Evolutionary conservation across 2,888 invertebrate species (phyloP).

Genomic region (Linnaemya tessellans): DNA sequence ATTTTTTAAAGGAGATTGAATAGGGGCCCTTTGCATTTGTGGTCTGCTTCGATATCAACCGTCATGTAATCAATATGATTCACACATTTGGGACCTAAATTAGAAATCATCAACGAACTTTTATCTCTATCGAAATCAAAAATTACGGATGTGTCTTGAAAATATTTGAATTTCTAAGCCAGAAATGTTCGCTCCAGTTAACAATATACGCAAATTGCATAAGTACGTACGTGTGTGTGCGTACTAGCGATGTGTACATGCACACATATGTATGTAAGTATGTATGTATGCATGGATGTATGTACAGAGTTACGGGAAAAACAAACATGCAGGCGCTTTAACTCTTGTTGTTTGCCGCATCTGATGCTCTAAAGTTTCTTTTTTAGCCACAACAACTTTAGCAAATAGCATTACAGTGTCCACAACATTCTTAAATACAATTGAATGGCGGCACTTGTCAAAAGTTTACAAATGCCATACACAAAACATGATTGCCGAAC

Average conservation of each 20-base stretch:
- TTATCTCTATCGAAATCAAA: too few relatives aligned
- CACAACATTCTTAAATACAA: slow-evolving; percentile 58
- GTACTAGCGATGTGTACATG: too few relatives aligned
- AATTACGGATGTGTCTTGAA: slow-evolving; percentile 20
- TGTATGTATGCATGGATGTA: too few relatives aligned
- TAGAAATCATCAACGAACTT: too few relatives aligned
- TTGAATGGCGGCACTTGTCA: slow-evolving; percentile 72
- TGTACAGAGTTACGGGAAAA: not conserved
- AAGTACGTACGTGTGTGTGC: too few relatives aligned
- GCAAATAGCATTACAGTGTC: slow-evolving; percentile 48
- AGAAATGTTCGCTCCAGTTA: not conserved
- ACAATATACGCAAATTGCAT: not conserved
- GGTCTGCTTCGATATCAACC: too few relatives aligned
- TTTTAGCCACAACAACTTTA: slow-evolving; percentile 32
- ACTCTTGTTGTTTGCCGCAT: slow-evolving; percentile 65
- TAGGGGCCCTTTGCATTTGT: too few relatives aligned
- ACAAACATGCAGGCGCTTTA: slow-evolving; percentile 65
- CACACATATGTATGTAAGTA: not conserved
- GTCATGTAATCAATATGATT: too few relatives aligned
- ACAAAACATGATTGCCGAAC: slow-evolving; percentile 69
- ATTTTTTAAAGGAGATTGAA: too few relatives aligned
- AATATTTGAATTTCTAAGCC: slow-evolving; percentile 14
- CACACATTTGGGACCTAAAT: too few relatives aligned
- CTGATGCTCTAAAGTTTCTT: slow-evolving; percentile 26
- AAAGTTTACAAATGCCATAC: slow-evolving; percentile 71